phyloP scores from a whole-genome alignment of 2,797 vertebrate species.

The Gambusia yucatana region DNA sequence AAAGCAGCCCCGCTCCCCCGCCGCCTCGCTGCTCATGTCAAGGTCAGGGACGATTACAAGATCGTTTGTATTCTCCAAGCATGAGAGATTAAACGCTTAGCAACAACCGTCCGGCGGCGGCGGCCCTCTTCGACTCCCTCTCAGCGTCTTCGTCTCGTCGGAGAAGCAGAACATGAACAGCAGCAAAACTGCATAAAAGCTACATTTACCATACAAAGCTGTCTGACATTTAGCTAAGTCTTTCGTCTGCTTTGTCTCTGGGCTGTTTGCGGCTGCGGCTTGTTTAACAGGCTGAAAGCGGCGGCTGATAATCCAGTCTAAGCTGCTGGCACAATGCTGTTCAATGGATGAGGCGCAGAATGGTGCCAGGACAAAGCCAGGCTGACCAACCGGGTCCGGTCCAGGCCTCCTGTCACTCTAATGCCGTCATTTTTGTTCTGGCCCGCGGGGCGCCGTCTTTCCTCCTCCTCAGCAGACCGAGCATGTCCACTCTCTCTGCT shows the following conservation, averaged over 20 bases:
- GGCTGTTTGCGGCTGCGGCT: slow-evolving; percentile 57
- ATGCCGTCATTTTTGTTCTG: slow-evolving; percentile 23
- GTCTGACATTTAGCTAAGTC: slow-evolving; percentile 72
- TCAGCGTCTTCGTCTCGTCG: background rate
- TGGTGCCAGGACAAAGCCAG: slow-evolving; percentile 38
- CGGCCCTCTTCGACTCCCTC: slow-evolving; percentile 38
- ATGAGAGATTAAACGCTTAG: slow-evolving; percentile 82
- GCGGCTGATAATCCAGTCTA: slow-evolving; percentile 74
- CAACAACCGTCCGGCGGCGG: slow-evolving; percentile 61
- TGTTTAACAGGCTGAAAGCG: slow-evolving; percentile 74
- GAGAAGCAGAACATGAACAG: slow-evolving; percentile 40
- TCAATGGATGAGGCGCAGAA: slow-evolving; percentile 49
- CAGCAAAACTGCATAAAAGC: slow-evolving; percentile 49
- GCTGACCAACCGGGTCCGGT: slow-evolving; percentile 38
- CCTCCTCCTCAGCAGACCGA: background rate
- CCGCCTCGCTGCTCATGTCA: slow-evolving; percentile 71
- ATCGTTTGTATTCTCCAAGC: slow-evolving; percentile 79
- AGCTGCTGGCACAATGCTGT: slow-evolving; percentile 58
- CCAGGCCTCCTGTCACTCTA: slow-evolving; percentile 13
- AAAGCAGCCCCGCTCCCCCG: slow-evolving; percentile 52
- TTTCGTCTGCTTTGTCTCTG: slow-evolving; percentile 57
- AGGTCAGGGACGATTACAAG: slow-evolving; percentile 81
- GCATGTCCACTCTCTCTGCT: slow-evolving; percentile 23
- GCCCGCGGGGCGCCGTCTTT: background rate
- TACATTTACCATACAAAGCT: slow-evolving; percentile 48